Percentiles rank a stretch among this genome's conserved stretches.
Conservation (phyloP, 2,113 vertebrate genomes). For the Corythaeola cristata region DNA sequence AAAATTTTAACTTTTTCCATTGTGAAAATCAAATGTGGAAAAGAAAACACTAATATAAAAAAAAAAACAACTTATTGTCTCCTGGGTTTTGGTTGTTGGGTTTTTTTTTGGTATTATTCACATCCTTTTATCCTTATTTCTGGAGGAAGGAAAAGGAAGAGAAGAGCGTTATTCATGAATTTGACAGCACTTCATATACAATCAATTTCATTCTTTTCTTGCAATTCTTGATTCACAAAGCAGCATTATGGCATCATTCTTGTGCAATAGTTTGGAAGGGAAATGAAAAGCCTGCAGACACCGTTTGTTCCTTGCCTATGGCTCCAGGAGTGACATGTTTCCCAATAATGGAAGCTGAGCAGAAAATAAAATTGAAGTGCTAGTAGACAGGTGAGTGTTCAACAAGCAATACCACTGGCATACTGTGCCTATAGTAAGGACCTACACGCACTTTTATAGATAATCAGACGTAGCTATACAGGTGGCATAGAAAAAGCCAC, state of each 20-base stretch:
- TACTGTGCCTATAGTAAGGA: neutral
- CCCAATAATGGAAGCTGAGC: neutral
- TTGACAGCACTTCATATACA: conserved; percentile 55
- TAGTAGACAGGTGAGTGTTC: neutral
- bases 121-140: neutral
- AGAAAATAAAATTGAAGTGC: conserved; percentile 38
- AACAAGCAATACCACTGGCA: neutral
- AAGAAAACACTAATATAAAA: neutral
- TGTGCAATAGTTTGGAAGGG: conserved; percentile 30
- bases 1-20: neutral
- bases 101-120: neutral
- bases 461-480: neutral
- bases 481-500: neutral
- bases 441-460: neutral
- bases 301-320: neutral
- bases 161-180: neutral
- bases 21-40: neutral
- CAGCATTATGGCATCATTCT: conserved; percentile 52
- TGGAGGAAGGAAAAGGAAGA: neutral
- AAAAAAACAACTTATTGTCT: neutral
- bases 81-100: neutral
- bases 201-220: conserved; percentile 50
- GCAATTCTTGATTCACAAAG: conserved; percentile 41
- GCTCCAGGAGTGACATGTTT: conserved; percentile 7
- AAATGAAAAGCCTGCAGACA: conserved; percentile 17